These are phyloP conservation scores for Diploptera punctata DNA, from an alignment of 2,888 invertebrate genomes.

Conservation along the genomic window DNA sequence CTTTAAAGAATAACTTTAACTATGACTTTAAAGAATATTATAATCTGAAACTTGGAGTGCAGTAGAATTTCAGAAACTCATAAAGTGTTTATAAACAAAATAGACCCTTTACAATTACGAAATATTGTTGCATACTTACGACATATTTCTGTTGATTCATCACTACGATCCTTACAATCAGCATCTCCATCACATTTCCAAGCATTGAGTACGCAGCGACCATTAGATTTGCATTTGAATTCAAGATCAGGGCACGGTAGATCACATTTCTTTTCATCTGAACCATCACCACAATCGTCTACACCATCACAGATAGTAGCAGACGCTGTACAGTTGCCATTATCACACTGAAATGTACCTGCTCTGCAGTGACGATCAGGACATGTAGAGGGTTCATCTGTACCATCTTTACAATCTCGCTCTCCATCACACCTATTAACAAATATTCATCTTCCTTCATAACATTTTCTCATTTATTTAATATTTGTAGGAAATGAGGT, in stretches of 20 bases:
- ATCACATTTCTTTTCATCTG: conserved; percentile 83
- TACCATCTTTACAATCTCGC: conserved; percentile 89
- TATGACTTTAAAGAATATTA: too few relatives aligned
- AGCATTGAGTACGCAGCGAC: conserved; percentile 85
- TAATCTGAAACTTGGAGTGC: too few relatives aligned
- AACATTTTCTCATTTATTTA: too few relatives aligned
- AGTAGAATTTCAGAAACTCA: too few relatives aligned
- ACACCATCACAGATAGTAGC: conserved; percentile 93
- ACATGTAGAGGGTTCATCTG: conserved; percentile 87
- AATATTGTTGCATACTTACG: conserved; percentile 64
- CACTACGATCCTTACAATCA: conserved; percentile 92
- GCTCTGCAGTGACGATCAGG: conserved; percentile 84
- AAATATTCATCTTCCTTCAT: too few relatives aligned
- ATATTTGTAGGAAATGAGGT: too few relatives aligned
- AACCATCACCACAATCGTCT: conserved; percentile 91
- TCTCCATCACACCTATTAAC: conserved; percentile 84
- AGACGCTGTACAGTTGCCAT: conserved; percentile 90
- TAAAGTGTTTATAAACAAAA: too few relatives aligned
- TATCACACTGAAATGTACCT: conserved; percentile 93
- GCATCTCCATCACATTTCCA: conserved; percentile 97
- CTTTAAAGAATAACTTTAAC: too few relatives aligned
- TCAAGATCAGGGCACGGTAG: conserved; percentile 86
- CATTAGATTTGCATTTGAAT: conserved; percentile 88
- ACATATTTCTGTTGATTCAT: conserved; percentile 89
- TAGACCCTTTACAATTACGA: too few relatives aligned